Base-by-base conservation (phyloP, 2,888 invertebrate species). In the Chrysomela aeneicollis region DNA sequence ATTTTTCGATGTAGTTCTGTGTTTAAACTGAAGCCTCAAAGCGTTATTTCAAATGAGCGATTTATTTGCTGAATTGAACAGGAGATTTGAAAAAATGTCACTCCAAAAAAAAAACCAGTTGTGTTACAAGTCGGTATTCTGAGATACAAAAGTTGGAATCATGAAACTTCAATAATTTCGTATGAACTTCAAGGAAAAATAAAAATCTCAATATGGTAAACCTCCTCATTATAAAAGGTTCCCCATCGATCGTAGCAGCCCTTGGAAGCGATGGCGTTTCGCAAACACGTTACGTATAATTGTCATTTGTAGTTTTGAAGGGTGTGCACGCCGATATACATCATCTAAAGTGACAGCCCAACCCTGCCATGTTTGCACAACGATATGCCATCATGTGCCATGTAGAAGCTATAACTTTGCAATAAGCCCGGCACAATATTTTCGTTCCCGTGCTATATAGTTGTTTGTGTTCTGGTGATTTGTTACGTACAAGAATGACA, bases 271-370 rank as follows among this genome's bases (percentile, higher is more conserved):
- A 54, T 61, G 52, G 49, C 42, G 53, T 64, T 63, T 51, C 51
- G 63, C 63, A 63, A 63, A 59, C 65, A 65, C 30, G 68, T 57
- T 68, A 53, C 42, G 57, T 61, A 63, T 68, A 68, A 68, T 68
- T 66, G 66, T 68, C 66, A 59, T 61, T 65, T 63, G 61, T 66
- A 54, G 61, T 64, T 65, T 64, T 47, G 61, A 66, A 60, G 62
- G 67, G 67, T 50, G 68, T 65, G 68, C 53, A 17, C 63, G 67
- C 60, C 63, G 72, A 70, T 72, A 74, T 76, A 73, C 75, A 77
- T 77, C 76, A 75, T 75, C 61, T 69, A 66, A 73, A 75, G 73
- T 75, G 75, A 75, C 70, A 69, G 74, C 66, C 72, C 66, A 73
- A 63, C 74, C 76, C 70, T 61, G 74, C 76, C 70, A 68, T 76